Evolutionary conservation across 2,888 invertebrate genomes (phyloP), one percentile per base, ranked within the genome.

Genomic region (Cordilura impudica): DNA sequence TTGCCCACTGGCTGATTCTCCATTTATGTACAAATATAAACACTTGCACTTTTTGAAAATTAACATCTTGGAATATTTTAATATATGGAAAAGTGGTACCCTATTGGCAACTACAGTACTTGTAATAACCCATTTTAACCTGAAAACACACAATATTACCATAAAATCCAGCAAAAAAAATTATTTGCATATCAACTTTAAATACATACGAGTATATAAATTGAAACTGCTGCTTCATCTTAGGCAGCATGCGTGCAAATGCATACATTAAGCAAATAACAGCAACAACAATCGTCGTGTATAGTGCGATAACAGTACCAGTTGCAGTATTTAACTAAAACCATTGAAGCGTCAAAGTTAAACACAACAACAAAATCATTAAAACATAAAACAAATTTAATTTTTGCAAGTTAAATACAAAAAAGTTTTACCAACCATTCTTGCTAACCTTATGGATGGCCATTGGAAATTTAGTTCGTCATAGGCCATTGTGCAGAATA

Each of bases 401-500:
- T 26, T 7, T n/a, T 43, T 14, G 21, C 43, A 51, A 69, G 56
- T 14, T 29, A 23, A 39, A 35, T 26, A 39, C 35, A 16, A 35
- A 10, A 19, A 12, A 39, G 16, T 54, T 26, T 31, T 29, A 49
- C 39, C 21, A 54, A 71, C 47, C 61, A 61, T n/a, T 53, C 61
- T 49, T 58, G 21, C 56, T 45, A 61, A 71, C 66, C 71, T 79
- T 71, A 71, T 75, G 78, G 56, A 53, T 75, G 79, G 75, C 75
- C 79, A 79, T 79, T 79, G 67, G 63, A 45, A 82, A 82, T 82
- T 75, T 81, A 82, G 83, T 78, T 71, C 83, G 83, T 83, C 83
- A 83, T 81, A 83, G 81, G 81, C 83, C 80, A 83, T 83, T 82
- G 83, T 83, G 83, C 83, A 83, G 83, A 83, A 83, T 83, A 83